Evolutionary conservation across 2,797 vertebrate genomes (phyloP).

Genomic region (Glossophaga mutica): DNA sequence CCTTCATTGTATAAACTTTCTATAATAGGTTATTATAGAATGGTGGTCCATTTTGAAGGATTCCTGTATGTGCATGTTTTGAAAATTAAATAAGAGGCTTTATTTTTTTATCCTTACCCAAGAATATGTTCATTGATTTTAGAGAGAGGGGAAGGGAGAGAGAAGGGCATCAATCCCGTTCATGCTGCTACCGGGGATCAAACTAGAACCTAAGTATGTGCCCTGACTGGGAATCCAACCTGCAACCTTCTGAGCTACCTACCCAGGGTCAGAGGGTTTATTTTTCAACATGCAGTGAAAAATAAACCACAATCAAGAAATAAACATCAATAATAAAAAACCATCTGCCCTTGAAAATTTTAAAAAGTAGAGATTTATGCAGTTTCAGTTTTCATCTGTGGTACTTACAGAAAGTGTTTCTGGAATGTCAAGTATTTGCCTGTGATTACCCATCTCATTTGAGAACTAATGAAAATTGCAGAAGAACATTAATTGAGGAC

Average conservation of each 20-base stretch:
- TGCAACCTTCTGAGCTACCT: too few species aligned
- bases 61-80: not conserved
- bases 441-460: constrained; percentile 55
- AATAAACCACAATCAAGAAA: not conserved
- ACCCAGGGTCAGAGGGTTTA: too few species aligned
- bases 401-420: constrained; percentile 13
- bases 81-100: not conserved
- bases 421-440: constrained; percentile 45
- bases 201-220: too few species aligned
- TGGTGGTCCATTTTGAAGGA: not conserved
- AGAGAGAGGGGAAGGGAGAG: too few species aligned
- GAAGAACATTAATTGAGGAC: constrained; percentile 48
- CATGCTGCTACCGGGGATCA: too few species aligned
- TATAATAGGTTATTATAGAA: not conserved
- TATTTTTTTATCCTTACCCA: too few species aligned
- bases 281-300: too few species aligned
- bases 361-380: not conserved
- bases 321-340: constrained; percentile 42
- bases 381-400: constrained; percentile 60
- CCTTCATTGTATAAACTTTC: constrained; percentile 43
- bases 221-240: too few species aligned
- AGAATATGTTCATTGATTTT: too few species aligned
- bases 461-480: constrained; percentile 62
- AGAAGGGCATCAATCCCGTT: too few species aligned
- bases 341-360: constrained; percentile 27